Percentiles rank a stretch among this genome's conserved stretches.
These are phyloP conservation scores for Rallus crepitans DNA, from an alignment of 2,797 vertebrate genomes.

Conservation along the genomic window DNA sequence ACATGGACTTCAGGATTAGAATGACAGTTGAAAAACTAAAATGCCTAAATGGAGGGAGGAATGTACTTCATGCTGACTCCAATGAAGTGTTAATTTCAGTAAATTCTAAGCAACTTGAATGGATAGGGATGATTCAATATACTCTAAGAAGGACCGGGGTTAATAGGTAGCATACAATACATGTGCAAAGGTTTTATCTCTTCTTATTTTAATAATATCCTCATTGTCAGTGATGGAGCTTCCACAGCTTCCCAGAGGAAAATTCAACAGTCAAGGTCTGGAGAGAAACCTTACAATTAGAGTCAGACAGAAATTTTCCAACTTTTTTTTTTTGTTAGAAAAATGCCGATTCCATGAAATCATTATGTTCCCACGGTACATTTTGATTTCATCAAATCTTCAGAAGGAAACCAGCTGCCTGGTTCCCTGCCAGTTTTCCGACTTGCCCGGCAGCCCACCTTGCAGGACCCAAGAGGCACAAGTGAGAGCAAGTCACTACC, in stretches of 20 bases:
- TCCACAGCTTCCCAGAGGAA: not conserved
- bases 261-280: not conserved
- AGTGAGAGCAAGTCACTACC: not conserved
- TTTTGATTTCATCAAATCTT: not conserved
- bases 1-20: accelerated
- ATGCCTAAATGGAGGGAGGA: accelerated
- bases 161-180: not conserved
- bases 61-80: not conserved
- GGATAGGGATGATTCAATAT: not conserved
- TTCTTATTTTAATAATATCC: not conserved
- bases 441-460: not conserved
- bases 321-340: not conserved
- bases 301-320: not conserved
- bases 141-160: not conserved
- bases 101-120: not conserved
- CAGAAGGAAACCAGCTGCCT: not conserved
- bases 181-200: not conserved
- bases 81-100: not conserved
- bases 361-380: not conserved
- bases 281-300: not conserved
- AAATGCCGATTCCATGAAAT: not conserved
- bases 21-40: not conserved
- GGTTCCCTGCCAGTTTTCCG: not conserved
- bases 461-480: not conserved
- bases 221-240: not conserved